A percentile compares a stretch with the other conserved stretches of the same genome.
phyloP scores from a whole-genome alignment of 2,797 vertebrate species.

The Liasis olivaceus region DNA sequence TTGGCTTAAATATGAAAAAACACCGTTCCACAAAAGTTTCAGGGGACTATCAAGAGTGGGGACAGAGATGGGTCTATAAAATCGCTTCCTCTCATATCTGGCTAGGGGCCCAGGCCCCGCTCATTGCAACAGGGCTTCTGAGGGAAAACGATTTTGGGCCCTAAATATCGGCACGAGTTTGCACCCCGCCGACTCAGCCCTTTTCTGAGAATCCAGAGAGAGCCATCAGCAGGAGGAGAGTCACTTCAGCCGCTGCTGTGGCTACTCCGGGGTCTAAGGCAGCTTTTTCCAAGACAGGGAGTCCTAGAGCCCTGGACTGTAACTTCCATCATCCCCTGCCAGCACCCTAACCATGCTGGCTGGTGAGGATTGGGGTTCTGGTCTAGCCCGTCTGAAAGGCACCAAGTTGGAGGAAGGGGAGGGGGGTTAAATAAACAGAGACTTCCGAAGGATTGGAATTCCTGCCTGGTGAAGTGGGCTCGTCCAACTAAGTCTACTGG shows the following conservation, averaged over 20 bases:
- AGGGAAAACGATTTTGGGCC: not conserved
- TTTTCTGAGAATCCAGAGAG: not conserved
- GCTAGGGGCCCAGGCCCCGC: not conserved
- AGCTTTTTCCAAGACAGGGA: not conserved
- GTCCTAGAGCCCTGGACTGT: not conserved
- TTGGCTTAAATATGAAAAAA: conserved; percentile 2
- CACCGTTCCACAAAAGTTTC: not conserved
- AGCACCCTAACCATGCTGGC: not conserved
- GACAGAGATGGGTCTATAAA: not conserved
- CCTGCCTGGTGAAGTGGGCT: not conserved
- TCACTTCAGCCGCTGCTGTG: not conserved
- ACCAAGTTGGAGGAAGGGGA: no score
- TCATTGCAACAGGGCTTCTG: no score
- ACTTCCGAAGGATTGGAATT: not conserved
- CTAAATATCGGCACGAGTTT: not conserved
- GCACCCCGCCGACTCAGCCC: not conserved
- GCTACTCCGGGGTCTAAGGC: not conserved
- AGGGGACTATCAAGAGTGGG: not conserved
- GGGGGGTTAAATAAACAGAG: not conserved
- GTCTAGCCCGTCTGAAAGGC: not conserved
- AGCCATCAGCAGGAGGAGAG: not conserved
- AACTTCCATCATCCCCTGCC: not conserved
- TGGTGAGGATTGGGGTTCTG: not conserved
- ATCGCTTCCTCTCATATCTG: not conserved
- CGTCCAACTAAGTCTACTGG: not conserved